A percentile compares a stretch with the other conserved stretches of the same genome.
These are phyloP conservation scores for Plodia interpunctella DNA, from an alignment of 1,140 invertebrate genomes.

Conservation along the genomic window DNA sequence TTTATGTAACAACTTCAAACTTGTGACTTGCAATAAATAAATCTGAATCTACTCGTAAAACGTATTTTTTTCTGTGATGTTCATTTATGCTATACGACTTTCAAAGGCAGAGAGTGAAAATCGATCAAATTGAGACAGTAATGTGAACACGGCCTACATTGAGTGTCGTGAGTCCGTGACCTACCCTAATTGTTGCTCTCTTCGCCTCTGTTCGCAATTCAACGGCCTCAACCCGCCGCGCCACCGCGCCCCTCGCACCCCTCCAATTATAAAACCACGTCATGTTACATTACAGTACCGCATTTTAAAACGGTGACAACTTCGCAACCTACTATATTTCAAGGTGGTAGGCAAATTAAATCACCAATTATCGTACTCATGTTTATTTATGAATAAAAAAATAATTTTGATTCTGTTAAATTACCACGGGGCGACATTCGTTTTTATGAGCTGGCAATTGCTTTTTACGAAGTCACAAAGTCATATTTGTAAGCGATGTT, in stretches of 20 bases:
- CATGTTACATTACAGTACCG: neutral
- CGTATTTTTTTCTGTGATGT: too few relatives aligned
- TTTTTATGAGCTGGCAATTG: neutral
- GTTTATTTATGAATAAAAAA: neutral
- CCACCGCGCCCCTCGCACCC: neutral
- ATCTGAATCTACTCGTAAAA: too few relatives aligned
- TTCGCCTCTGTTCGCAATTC: neutral
- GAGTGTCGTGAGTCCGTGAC: neutral
- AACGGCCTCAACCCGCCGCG: neutral
- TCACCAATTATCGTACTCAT: neutral
- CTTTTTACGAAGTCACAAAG: neutral
- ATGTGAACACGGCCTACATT: too few relatives aligned
- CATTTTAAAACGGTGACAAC: neutral
- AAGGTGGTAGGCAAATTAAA: neutral
- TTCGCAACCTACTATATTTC: neutral
- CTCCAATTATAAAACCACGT: neutral
- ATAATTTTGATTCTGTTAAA: neutral
- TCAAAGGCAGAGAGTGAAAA: too few relatives aligned
- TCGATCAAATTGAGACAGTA: too few relatives aligned
- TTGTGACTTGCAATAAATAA: too few relatives aligned
- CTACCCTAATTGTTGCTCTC: slow-evolving; percentile 4
- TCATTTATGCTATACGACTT: too few relatives aligned
- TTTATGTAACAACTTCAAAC: too few relatives aligned
- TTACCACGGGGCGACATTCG: neutral
- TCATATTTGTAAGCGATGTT: neutral